These are phyloP conservation scores for Mythimna impura DNA, from an alignment of 2,888 invertebrate species.

Conservation along the genomic window DNA sequence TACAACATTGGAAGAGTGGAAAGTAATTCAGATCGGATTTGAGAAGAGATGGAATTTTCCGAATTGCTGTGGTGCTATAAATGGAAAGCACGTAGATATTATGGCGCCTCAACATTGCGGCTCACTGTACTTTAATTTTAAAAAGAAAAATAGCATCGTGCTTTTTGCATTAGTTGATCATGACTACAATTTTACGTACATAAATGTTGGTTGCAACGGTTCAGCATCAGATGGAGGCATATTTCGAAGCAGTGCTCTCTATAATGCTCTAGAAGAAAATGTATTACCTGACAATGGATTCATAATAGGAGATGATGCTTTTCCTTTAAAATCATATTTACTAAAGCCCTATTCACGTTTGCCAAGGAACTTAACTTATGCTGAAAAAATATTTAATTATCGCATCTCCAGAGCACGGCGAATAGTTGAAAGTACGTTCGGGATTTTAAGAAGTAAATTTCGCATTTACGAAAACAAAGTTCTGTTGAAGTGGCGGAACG, in stretches of 20 bases:
- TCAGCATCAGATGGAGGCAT: conserved; percentile 22
- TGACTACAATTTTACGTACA: conserved; percentile 3
- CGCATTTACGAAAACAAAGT: conserved; percentile 10
- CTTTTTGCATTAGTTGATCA: conserved; percentile 14
- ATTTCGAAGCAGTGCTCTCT: conserved; percentile 17
- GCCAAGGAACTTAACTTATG: conserved; percentile 6
- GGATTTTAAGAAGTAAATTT: conserved; percentile 17
- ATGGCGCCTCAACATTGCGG: conserved; percentile 3
- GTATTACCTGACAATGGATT: conserved; percentile 15
- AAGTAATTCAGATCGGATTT: background rate
- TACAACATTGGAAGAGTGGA: conserved; percentile 4
- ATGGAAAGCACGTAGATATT: conserved; percentile 11
- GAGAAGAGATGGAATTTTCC: background rate
- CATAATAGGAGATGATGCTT: conserved; percentile 14
- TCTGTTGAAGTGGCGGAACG: conserved; percentile 11
- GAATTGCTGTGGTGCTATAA: conserved; percentile 7
- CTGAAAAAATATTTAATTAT: conserved; percentile 5
- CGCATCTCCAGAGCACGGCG: conserved; percentile 10
- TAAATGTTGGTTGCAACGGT: conserved; percentile 6
- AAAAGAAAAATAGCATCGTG: conserved; percentile 5
- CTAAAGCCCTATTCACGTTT: conserved; percentile 16
- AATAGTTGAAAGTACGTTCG: conserved; percentile 9
- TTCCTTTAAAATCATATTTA: conserved; percentile 12
- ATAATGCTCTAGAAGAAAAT: conserved; percentile 24
- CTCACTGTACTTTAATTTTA: conserved; percentile 11